Percentiles rank a stretch among this genome's conserved stretches.
Conservation (phyloP, 2,797 vertebrate genomes). For the Lemur catta region DNA sequence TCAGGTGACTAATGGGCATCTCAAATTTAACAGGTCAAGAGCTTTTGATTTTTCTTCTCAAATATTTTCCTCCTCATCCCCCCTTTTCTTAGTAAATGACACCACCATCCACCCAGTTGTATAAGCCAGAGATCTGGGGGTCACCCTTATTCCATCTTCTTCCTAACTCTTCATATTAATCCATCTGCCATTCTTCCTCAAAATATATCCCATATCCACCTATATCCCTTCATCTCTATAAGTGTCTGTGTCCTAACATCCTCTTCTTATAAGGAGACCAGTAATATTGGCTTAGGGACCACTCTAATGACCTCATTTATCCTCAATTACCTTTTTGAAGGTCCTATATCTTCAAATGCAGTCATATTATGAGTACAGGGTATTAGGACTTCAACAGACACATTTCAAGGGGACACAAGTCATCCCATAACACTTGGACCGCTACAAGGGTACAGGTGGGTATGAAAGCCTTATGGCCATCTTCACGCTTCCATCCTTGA, state of each 20-base stretch:
- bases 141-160: background rate
- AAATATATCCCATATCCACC: background rate
- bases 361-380: background rate
- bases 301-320: background rate
- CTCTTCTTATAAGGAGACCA: background rate
- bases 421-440: background rate
- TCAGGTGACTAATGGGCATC: background rate
- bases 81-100: background rate
- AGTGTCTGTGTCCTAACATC: background rate
- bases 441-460: background rate
- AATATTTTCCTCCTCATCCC: background rate
- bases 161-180: background rate
- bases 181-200: background rate
- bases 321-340: background rate
- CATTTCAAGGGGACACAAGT: background rate
- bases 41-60: background rate
- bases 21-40: background rate
- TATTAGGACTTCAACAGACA: background rate
- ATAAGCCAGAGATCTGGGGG: background rate
- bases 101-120: background rate
- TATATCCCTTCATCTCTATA: background rate
- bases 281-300: background rate
- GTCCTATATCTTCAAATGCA: background rate
- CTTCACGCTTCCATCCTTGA: background rate
- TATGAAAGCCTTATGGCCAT: background rate